Evolutionary conservation across 2,888 invertebrate species (phyloP).

Genomic region (Alcis repandata): DNA sequence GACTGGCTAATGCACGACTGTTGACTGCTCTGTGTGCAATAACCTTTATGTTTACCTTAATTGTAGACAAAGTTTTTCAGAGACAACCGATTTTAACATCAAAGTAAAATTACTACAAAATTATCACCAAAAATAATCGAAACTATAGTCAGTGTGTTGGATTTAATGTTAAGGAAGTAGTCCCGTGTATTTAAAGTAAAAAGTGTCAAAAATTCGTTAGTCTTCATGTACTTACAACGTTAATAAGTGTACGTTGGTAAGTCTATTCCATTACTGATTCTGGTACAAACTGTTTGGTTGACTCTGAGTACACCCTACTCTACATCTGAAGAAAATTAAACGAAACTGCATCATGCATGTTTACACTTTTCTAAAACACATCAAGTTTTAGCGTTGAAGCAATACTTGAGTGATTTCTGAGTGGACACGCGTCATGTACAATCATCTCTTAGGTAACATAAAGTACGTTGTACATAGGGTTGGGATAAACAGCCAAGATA

Average conservation of each 20-base stretch:
- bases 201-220: too few species aligned
- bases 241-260: not conserved
- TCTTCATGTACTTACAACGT: too few species aligned
- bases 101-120: not conserved
- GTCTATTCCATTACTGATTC: too few species aligned
- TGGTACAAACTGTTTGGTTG: not conserved
- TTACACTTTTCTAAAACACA: constrained; percentile 19
- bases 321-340: constrained; percentile 22
- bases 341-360: constrained; percentile 14
- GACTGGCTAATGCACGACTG: constrained; percentile 21
- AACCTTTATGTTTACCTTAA: constrained; percentile 25
- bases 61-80: constrained; percentile 3
- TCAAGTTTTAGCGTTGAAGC: constrained; percentile 15
- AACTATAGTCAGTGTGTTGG: too few species aligned
- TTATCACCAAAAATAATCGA: too few species aligned
- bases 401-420: constrained; percentile 22
- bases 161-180: too few species aligned
- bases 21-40: constrained; percentile 21
- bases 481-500: too few species aligned
- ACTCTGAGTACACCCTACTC: constrained; percentile 11
- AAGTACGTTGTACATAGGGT: too few species aligned
- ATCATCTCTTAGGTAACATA: not conserved
- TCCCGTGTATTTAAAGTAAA: too few species aligned
- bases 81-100: not conserved
- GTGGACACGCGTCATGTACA: constrained; percentile 15